Evolutionary conservation across 2,113 vertebrate genomes (phyloP), one percentile per base, ranked within the genome.

Genomic region (Prochilodus magdalenae): DNA sequence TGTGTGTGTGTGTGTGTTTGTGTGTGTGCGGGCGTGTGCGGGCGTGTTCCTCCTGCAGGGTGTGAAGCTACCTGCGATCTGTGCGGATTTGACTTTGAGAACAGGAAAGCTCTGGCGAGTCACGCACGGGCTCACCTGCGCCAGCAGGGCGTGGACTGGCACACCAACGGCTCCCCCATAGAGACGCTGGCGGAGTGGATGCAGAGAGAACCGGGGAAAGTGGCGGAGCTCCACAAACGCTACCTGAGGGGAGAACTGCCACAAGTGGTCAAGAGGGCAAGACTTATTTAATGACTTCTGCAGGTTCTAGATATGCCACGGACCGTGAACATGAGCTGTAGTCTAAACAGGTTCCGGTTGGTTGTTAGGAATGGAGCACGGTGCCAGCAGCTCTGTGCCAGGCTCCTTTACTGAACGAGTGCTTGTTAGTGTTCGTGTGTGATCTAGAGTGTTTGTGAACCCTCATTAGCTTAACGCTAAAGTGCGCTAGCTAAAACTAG

Each of bases 41-140:
- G 71, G 7, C 36, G 30, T 24, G 73, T 44, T 44, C 11, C 40
- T 44, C 40, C 40, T 44, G 40, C 40, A 44, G 79, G 88, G 74
- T 91, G 90, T 3, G 97, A 96, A 22, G 90, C 95, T 2, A 96
- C 96, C 74, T 98, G 97, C 12, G 97, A 98, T 87, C 95, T 99
- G 0, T 98, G 97, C 29, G 97, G 97, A 24, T 96, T 97, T 63
- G 95, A 96, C 88, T 98, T 98, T 78, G 97, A 98, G 84, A 98
- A 98, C 92, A 94, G 97, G 3, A 98, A 98, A 86, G 97, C 97
- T 0, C 83, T 98, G 89, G 97, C 97, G 40, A 98, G 97, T 90
- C 97, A 98, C 0, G 96, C 96, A 0, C 93, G 96, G 3, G 97
- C 97, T 0, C 97, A 99, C 79, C 95, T 98, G 51, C 93, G 97